Conservation (phyloP, 2,888 invertebrate genomes). For the Trissoscelio sp. region DNA sequence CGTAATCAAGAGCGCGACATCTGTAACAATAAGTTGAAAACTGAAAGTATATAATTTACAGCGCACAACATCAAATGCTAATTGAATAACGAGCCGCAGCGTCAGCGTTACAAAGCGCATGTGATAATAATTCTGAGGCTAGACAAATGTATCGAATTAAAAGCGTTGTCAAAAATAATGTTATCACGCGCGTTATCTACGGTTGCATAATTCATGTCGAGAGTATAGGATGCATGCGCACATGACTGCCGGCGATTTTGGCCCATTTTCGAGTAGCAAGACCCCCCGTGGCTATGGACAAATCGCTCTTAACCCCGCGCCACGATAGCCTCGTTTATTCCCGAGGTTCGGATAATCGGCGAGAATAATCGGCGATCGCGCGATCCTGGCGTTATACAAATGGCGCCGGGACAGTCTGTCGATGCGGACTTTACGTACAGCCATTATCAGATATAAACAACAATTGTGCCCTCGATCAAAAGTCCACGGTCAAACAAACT, state of each 20-base stretch:
- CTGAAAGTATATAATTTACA: conserved; percentile 44
- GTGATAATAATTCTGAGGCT: conserved; percentile 32
- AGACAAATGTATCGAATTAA: conserved; percentile 63
- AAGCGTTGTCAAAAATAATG: conserved; percentile 58
- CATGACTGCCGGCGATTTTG: conserved; percentile 57
- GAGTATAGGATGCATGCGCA: no score
- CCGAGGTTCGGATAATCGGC: conserved; percentile 69
- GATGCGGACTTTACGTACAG: conserved; percentile 52
- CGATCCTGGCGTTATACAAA: conserved; percentile 69
- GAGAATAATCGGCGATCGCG: conserved; percentile 74
- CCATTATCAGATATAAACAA: conserved; percentile 66
- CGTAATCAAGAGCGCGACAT: no score
- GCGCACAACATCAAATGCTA: conserved; percentile 34
- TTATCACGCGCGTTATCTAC: conserved; percentile 58
- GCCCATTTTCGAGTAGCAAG: conserved; percentile 64
- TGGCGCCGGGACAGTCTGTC: conserved; percentile 57
- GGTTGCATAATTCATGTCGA: conserved; percentile 53
- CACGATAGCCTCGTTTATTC: conserved; percentile 71
- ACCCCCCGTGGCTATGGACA: conserved; percentile 65
- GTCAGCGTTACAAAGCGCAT: conserved; percentile 25
- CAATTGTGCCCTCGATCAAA: conserved; percentile 57
- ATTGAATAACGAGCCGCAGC: conserved; percentile 46
- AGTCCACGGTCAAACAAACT: conserved; percentile 43
- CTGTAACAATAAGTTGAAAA: conserved; percentile 7
- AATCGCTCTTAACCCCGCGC: conserved; percentile 65